Evolutionary conservation across 2,113 vertebrate genomes (phyloP), one percentile per base, ranked within the genome.

Genomic region (Plectropomus leopardus): DNA sequence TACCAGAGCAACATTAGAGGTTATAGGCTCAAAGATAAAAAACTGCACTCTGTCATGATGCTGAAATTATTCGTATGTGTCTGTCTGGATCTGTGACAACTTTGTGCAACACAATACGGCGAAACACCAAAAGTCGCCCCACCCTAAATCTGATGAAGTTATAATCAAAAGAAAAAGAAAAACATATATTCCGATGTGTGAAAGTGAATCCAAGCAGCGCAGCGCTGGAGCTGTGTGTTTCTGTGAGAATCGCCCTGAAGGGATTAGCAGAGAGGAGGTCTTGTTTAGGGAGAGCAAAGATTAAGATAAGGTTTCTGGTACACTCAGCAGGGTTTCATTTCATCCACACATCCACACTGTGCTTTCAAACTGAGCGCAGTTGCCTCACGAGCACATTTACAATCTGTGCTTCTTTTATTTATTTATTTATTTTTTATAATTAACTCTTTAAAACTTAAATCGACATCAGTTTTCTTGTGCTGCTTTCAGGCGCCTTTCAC

Each of bases 1-100:
- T 90, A 78, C 89, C 89, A 86, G 80, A 91, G 86, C 87, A 92
- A 86, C 82, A 82, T 68, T 75, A 86, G 84, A 87, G 75, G 83
- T 89, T 90, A 76, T 63, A 80, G 67, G 59, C 58, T 78, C 51
- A 50, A 26, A 80, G 71, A 85, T 84, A 82, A 57, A 75, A 75
- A 65, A 53, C 70, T 77, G 64, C 72, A 64, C 84, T 86, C 83
- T 78, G 83, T 81, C 76, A 79, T 66, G 63, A 87, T 80, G 76
- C 76, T 11, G 64, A 80, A 86, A 79, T 80, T 45, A 81, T 80
- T 68, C 30, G 59, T 45, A 60, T 72, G 40, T 21, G 44, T 77
- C 51, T 78, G 44, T 59, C 34, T 76, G 64, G 26, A 59, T 61
- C 63, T n/a, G 32, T 19, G 28, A 70, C 78, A 63, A 64, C n/a